A percentile compares a stretch with the other conserved stretches of the same genome.
Conservation (phyloP, 2,888 invertebrate genomes). For the Tetragnatha montana region DNA sequence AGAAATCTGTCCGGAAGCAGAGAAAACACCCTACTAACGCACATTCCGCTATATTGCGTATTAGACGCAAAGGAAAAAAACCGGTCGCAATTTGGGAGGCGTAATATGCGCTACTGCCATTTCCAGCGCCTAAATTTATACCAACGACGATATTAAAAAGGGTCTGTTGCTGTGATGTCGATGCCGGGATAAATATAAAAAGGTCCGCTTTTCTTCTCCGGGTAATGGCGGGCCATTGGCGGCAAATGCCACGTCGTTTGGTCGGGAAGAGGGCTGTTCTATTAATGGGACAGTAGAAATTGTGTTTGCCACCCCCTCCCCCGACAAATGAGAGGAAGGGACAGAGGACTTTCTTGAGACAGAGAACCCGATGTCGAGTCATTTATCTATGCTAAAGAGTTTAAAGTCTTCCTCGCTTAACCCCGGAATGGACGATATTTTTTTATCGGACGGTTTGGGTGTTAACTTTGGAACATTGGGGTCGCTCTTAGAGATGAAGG, state of each 20-base stretch:
- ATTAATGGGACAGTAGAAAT: constrained; percentile 46
- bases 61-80: constrained; percentile 19
- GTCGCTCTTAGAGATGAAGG: not conserved
- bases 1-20: not conserved
- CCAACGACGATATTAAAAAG: constrained; percentile 36
- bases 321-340: constrained; percentile 34
- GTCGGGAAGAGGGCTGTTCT: constrained; percentile 25
- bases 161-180: constrained; percentile 6
- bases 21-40: not conserved
- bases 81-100: constrained; percentile 9
- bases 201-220: not conserved
- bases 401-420: not conserved
- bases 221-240: constrained; percentile 36
- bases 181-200: constrained; percentile 14
- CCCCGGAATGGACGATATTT: not conserved
- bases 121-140: constrained; percentile 31
- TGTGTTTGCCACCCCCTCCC: constrained; percentile 8
- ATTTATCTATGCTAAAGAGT: not conserved
- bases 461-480: not conserved
- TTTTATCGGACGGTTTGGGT: not conserved
- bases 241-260: constrained; percentile 48
- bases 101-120: constrained; percentile 3
- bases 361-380: not conserved
- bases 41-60: constrained; percentile 1
- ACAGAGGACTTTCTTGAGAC: not conserved